Evolutionary conservation across 2,113 vertebrate genomes (phyloP).

Genomic region (Nasalis larvatus): DNA sequence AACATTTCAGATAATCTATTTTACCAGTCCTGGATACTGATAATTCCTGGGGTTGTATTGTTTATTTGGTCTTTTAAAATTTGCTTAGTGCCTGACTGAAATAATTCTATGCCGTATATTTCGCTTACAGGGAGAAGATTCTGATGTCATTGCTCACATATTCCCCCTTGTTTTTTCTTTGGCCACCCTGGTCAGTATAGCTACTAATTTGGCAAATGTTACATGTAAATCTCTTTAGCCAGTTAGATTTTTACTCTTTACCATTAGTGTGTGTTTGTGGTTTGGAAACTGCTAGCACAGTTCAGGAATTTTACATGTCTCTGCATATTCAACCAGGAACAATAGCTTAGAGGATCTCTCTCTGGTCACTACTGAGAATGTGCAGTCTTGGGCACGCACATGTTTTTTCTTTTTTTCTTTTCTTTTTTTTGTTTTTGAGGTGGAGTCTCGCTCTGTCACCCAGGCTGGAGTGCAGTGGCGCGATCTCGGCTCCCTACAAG

Average conservation of each 20-base stretch:
- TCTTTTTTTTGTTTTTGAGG: too few species aligned
- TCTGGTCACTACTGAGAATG: not conserved
- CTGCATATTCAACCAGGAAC: not conserved
- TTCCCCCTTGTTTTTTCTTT: too few species aligned
- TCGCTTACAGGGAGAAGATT: not conserved
- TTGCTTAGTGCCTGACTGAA: not conserved
- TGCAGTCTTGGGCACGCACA: not conserved
- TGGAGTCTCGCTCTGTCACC: too few species aligned
- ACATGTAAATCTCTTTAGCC: not conserved
- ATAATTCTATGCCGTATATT: not conserved
- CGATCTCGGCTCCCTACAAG: too few species aligned
- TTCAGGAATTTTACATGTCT: not conserved
- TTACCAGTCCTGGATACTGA: not conserved
- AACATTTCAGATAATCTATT: not conserved
- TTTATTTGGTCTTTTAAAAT: not conserved
- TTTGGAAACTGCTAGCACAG: not conserved
- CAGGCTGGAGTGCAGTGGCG: too few species aligned
- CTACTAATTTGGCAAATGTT: not conserved
- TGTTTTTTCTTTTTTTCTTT: not conserved
- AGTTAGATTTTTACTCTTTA: not conserved
- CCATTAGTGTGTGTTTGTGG: not conserved
- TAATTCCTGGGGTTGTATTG: not conserved
- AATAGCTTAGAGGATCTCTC: not conserved
- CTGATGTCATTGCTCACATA: not conserved
- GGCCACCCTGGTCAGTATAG: not conserved